These are phyloP conservation scores for Drosophila grimshawi DNA, from an alignment of 1,140 invertebrate genomes.

Conservation along the genomic window DNA sequence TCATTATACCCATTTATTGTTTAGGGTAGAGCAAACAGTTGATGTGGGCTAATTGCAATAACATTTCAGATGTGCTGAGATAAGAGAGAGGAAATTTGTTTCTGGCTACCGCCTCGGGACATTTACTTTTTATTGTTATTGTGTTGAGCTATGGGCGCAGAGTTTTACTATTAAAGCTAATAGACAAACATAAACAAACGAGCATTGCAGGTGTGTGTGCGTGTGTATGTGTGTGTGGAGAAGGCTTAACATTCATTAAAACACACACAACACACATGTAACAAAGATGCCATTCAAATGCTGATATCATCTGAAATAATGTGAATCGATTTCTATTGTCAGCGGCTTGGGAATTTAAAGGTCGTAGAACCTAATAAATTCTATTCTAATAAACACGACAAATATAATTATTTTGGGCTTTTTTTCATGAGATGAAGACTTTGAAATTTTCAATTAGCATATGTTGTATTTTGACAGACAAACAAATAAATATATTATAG, in stretches of 20 bases:
- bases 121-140: constrained; percentile 35
- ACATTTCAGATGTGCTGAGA: constrained; percentile 55
- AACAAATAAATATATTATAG: not conserved
- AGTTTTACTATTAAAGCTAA: constrained; percentile 51
- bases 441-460: not conserved
- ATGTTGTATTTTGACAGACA: not conserved
- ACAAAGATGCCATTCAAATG: constrained; percentile 55
- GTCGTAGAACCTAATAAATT: constrained; percentile 43
- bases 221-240: too few species aligned
- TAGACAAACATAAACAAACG: constrained; percentile 47
- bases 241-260: not conserved
- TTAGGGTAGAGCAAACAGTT: constrained; percentile 43
- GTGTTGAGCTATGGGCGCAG: constrained; percentile 1
- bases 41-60: constrained; percentile 68
- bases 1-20: constrained; percentile 1
- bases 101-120: constrained; percentile 40
- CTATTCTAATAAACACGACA: constrained; percentile 20
- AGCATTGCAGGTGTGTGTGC: constrained; percentile 15
- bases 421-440: constrained; percentile 7
- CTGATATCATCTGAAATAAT: constrained; percentile 46
- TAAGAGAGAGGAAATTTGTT: constrained; percentile 74
- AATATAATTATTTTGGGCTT: constrained; percentile 12
- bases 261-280: constrained; percentile 20
- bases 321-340: constrained; percentile 46
- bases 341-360: constrained; percentile 11